Evolutionary conservation across 37 sponge, comb jelly and placozoan species (phyloP).

Genomic region (Aplysina aerophoba): DNA sequence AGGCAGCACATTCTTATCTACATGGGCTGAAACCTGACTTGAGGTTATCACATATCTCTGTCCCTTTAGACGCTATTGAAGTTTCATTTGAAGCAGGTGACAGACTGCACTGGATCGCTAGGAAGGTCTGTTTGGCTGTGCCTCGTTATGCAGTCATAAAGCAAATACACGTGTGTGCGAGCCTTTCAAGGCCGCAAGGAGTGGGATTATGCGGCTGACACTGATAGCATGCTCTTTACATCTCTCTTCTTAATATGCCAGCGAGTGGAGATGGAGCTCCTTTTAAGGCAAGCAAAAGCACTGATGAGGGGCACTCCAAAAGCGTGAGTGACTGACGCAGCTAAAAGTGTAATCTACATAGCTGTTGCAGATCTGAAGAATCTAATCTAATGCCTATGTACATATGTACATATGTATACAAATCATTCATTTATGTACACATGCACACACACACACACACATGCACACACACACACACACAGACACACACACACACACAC

Average conservation of each 20-base stretch:
- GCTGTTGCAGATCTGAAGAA: neutral
- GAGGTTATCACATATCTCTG: too few relatives aligned
- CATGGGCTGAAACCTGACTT: too few relatives aligned
- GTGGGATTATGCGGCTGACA: neutral
- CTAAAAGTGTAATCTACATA: neutral
- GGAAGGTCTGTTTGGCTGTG: too few relatives aligned
- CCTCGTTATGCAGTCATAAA: too few relatives aligned
- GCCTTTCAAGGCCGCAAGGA: too few relatives aligned
- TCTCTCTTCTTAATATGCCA: neutral
- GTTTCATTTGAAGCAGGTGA: too few relatives aligned
- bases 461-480: too few relatives aligned
- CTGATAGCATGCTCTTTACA: neutral
- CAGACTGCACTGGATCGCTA: too few relatives aligned
- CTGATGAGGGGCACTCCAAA: conserved; percentile 4
- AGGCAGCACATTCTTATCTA: neutral
- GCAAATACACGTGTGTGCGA: too few relatives aligned
- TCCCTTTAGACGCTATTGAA: too few relatives aligned
- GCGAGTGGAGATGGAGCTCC: neutral
- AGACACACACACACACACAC: too few relatives aligned
- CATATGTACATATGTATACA: neutral
- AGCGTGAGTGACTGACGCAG: neutral
- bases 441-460: neutral
- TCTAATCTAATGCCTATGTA: neutral
- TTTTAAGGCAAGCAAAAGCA: neutral
- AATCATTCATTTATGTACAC: neutral